These are phyloP conservation scores for Latrodectus hesperus DNA, from an alignment of 2,888 invertebrate species.

Conservation along the genomic window DNA sequence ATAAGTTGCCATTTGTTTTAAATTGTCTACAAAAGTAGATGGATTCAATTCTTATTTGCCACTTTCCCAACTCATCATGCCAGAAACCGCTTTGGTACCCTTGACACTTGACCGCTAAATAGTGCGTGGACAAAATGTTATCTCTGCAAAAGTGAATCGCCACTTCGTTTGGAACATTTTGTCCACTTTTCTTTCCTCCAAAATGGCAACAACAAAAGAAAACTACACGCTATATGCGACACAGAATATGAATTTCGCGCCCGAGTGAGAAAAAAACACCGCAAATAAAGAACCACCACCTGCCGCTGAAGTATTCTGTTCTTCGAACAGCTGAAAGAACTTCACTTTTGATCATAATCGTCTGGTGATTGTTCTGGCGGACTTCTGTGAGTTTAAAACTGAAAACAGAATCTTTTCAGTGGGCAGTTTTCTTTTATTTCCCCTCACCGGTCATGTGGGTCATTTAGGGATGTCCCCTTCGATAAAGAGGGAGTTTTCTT, in stretches of 20 bases:
- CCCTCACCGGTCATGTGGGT: constrained; percentile 54
- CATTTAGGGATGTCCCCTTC: constrained; percentile 36
- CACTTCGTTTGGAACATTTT: constrained; percentile 14
- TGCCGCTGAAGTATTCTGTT: not conserved
- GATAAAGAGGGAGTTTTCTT: constrained; percentile 6
- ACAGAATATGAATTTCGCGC: constrained; percentile 42
- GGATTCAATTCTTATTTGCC: too few species aligned
- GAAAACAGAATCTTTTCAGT: constrained; percentile 33
- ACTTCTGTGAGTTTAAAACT: constrained; percentile 23
- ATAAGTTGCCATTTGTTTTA: too few species aligned
- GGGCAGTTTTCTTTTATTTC: constrained; percentile 20
- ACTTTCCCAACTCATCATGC: too few species aligned
- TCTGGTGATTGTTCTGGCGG: not conserved
- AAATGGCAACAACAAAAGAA: constrained; percentile 10
- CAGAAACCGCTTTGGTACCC: too few species aligned
- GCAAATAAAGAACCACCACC: constrained; percentile 3
- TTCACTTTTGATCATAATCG: constrained; percentile 47
- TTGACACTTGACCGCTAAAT: constrained; percentile 7
- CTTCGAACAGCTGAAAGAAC: not conserved
- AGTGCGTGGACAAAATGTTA: constrained; percentile 35
- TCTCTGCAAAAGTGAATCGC: constrained; percentile 38
- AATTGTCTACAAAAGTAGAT: too few species aligned
- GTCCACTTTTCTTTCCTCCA: not conserved
- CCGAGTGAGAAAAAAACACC: not conserved
- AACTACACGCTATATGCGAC: constrained; percentile 30